A percentile compares a stretch with the other conserved stretches of the same genome.
These are phyloP conservation scores for Spea multiplicata DNA, from an alignment of 2,113 vertebrate genomes.

Conservation along the genomic window DNA sequence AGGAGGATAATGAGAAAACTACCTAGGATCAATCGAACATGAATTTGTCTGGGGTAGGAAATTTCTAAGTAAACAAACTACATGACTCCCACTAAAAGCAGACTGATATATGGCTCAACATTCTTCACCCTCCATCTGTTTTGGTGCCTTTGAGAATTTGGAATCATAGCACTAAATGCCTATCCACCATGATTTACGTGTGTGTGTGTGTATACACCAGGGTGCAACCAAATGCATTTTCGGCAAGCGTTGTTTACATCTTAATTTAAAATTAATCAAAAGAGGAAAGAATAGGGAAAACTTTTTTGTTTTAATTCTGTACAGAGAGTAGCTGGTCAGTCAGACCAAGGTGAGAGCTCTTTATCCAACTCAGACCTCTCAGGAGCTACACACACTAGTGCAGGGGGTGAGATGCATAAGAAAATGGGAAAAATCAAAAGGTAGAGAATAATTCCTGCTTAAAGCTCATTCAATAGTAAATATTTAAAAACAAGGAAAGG, in stretches of 20 bases:
- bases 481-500: constrained; percentile 15
- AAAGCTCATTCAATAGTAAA: not conserved
- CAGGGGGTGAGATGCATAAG: constrained; percentile 13
- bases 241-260: not conserved
- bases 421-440: not conserved
- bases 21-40: too few species aligned
- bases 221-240: not conserved
- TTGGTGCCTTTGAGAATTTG: too few species aligned
- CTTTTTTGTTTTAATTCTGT: constrained; percentile 18
- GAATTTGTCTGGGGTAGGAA: too few species aligned
- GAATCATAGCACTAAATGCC: too few species aligned
- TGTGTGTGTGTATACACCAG: not conserved
- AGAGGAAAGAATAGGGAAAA: not conserved
- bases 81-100: too few species aligned
- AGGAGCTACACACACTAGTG: constrained; percentile 37
- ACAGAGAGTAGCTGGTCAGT: constrained; percentile 15
- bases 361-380: constrained; percentile 46
- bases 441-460: not conserved
- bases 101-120: too few species aligned
- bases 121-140: too few species aligned
- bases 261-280: not conserved
- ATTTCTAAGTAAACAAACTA: too few species aligned
- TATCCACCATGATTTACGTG: not conserved
- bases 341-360: constrained; percentile 17
- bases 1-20: not conserved